Base-by-base conservation (phyloP, 23 tunicate species). In the Halocynthia aurantium region DNA sequence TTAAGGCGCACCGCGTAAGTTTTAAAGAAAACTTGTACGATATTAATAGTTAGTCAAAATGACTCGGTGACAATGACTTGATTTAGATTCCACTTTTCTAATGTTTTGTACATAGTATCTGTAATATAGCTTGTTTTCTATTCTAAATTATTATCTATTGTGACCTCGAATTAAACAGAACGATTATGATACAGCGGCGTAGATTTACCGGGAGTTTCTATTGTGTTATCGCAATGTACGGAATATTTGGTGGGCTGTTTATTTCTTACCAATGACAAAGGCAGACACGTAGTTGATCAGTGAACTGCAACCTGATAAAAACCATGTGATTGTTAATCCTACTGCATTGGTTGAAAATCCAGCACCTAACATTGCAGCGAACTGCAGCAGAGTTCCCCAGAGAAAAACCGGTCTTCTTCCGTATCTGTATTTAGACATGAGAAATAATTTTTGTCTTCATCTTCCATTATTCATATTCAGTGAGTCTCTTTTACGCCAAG, bases 321-420 rank as follows among this genome's bases (percentile, higher is more conserved):
- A 51, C 15, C 64, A 50, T 10, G 69, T 18, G 13, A 53, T 60
- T 31, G 10, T 56, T 51, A 56, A 77, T 72, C 64, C 21, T 10
- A 22, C 18, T 17, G 63, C 11, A 20, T 77, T 15, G 57, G 54
- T 51, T 6, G 70, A 77, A 62, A 77, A 77, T 13, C 82, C 63
- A n/a, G 7, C 51, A 44, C 62, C n/a, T 6, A 77, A 52, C 21
- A 77, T 65, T 52, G 69, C n/a, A 50, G 50, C 72, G 52, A 77
- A 64, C 69, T 63, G 71, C 10, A 77, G 40, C 7, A 77, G 22
- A 6, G 82, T 77, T 65, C 82, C 82, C 82, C 82, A 77, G 7
- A 63, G 65, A 52, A 77, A 77, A 13, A 64, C 82, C 11, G 82
- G 82, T 15, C 82, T 63, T 12, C 82, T 55, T 7, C 82, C 82